phyloP scores from a whole-genome alignment of 2,797 vertebrate species.

The Syncerus caffer region DNA sequence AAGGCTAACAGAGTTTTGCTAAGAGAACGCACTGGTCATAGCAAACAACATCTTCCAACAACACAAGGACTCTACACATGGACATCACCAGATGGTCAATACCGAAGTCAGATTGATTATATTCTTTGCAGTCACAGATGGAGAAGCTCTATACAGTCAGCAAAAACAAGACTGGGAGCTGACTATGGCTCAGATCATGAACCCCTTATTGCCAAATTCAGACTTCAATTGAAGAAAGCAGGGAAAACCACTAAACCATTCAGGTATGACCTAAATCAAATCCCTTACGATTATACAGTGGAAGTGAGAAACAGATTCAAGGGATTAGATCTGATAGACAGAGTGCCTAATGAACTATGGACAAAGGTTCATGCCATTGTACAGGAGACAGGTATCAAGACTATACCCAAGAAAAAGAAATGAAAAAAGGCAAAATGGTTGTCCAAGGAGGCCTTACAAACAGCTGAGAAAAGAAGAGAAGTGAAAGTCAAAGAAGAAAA shows the following conservation, averaged over 20 bases:
- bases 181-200: background rate
- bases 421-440: background rate
- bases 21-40: background rate
- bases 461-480: background rate
- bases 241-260: background rate
- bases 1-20: background rate
- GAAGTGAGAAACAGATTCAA: background rate
- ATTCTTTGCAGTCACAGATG: background rate
- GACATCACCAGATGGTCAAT: background rate
- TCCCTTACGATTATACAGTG: background rate
- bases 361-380: fast-evolving
- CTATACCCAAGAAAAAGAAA: background rate
- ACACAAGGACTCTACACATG: background rate
- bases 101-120: background rate
- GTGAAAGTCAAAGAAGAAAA: background rate
- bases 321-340: background rate
- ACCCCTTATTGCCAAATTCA: background rate
- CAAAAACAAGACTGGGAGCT: background rate
- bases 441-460: background rate
- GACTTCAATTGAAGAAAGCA: background rate
- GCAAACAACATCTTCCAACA: background rate
- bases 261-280: background rate
- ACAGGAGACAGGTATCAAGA: background rate
- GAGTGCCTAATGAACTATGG: background rate
- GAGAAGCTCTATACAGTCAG: background rate